phyloP scores from a whole-genome alignment of 2,797 vertebrate species.

The Carduelis carduelis region DNA sequence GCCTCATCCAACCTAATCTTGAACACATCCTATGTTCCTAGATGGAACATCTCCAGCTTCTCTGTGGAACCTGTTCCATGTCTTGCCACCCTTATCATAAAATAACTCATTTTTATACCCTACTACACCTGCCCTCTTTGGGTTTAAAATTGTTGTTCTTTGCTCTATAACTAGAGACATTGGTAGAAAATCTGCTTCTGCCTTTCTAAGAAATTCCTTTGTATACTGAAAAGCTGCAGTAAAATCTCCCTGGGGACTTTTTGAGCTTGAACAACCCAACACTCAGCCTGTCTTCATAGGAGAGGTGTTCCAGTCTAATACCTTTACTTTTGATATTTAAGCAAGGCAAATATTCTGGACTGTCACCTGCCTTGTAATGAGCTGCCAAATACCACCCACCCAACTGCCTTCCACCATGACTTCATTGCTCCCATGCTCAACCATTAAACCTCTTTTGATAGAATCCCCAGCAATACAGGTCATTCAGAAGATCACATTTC shows the following conservation, averaged over 20 bases:
- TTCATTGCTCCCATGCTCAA: background rate
- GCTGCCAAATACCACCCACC: background rate
- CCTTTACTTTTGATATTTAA: background rate
- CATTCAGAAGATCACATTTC: background rate
- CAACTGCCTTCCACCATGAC: background rate
- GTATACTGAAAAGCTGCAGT: background rate
- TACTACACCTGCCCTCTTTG: background rate
- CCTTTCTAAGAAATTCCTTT: background rate
- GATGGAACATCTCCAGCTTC: background rate
- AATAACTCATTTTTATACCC: background rate
- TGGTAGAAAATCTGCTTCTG: background rate
- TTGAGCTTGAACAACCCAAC: background rate
- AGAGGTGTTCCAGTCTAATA: background rate
- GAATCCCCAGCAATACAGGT: background rate
- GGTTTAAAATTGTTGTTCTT: background rate
- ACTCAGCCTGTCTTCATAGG: background rate
- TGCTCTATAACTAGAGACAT: background rate
- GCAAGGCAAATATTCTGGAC: background rate
- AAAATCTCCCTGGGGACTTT: background rate
- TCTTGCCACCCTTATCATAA: background rate
- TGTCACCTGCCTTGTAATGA: background rate
- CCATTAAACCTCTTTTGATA: background rate
- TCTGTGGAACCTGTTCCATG: background rate
- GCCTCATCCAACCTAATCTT: background rate
- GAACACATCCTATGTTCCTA: background rate